phyloP scores from a whole-genome alignment of 1,140 invertebrate genomes.

The Marisa cornuarietis region DNA sequence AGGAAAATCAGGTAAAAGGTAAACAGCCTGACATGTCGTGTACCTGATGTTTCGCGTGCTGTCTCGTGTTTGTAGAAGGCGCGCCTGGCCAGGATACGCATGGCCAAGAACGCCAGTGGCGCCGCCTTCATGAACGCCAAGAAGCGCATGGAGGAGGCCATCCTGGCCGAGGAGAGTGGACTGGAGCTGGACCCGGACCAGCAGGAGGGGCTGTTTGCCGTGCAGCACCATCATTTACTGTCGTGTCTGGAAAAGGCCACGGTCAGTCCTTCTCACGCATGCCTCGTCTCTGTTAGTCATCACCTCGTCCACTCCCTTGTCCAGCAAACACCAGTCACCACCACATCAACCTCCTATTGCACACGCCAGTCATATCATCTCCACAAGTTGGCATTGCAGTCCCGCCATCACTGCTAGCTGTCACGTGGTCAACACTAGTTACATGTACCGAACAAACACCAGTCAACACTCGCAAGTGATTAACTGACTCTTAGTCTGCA shows the following conservation, averaged over 20 bases:
- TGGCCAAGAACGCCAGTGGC: slow-evolving; percentile 98
- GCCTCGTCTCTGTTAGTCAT: too few relatives aligned
- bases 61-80: slow-evolving; percentile 88
- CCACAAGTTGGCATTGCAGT: too few relatives aligned
- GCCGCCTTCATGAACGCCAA: slow-evolving; percentile 98
- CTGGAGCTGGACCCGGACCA: slow-evolving; percentile 78
- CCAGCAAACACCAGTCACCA: too few relatives aligned
- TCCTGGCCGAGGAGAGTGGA: slow-evolving; percentile 65
- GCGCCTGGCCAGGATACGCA: slow-evolving; percentile 92
- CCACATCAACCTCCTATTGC: too few relatives aligned
- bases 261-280: slow-evolving; percentile 67
- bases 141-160: slow-evolving; percentile 94
- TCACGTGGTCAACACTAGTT: too few relatives aligned
- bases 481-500: too few relatives aligned
- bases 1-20: too few relatives aligned
- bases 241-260: slow-evolving; percentile 98
- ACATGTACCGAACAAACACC: too few relatives aligned
- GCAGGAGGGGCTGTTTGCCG: slow-evolving; percentile 97
- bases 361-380: too few relatives aligned
- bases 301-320: too few relatives aligned
- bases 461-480: too few relatives aligned
- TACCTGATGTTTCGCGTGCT: not conserved
- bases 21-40: not conserved
- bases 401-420: too few relatives aligned
- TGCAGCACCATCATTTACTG: slow-evolving; percentile 98